phyloP scores from a whole-genome alignment of 2,113 vertebrate genomes.

The Sinocyclocheilus maitianheensis region DNA sequence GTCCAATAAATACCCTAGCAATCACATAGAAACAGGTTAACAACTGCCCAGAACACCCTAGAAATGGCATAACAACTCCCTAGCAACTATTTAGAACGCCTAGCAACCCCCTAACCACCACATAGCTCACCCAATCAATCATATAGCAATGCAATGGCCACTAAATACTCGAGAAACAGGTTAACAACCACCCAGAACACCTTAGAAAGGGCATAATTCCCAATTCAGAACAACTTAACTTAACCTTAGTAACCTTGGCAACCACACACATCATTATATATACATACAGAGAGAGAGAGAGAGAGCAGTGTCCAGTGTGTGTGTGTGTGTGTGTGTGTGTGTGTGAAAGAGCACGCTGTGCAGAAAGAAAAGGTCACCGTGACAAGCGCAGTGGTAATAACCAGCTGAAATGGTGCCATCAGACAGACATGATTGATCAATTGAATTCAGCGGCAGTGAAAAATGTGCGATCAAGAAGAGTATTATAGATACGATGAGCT shows the following conservation, averaged over 20 bases:
- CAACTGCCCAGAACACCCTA: background rate
- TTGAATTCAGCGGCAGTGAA: constrained; percentile 98
- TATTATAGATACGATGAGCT: constrained; percentile 99
- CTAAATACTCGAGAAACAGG: background rate
- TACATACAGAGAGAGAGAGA: constrained; percentile 14
- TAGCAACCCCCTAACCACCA: background rate
- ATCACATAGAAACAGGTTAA: background rate
- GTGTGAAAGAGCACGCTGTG: constrained; percentile 10
- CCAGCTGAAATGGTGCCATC: constrained; percentile 96
- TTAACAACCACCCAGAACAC: background rate
- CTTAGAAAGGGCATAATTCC: no score
- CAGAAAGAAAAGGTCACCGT: constrained; percentile 87
- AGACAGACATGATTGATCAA: constrained; percentile 99
- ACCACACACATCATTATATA: background rate
- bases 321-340: constrained; percentile 45
- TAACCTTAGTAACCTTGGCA: no score
- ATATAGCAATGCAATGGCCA: background rate
- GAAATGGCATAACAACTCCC: background rate
- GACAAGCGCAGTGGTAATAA: constrained; percentile 89
- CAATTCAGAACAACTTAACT: no score
- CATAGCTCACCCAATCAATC: background rate
- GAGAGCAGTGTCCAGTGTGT: constrained; percentile 32
- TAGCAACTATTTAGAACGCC: background rate
- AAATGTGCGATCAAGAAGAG: constrained; percentile 99
- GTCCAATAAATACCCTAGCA: background rate